A percentile compares a stretch with the other conserved stretches of the same genome.
Evolutionary conservation across 2,113 vertebrate species (phyloP).

Genomic region (Tylochromis polylepis): DNA sequence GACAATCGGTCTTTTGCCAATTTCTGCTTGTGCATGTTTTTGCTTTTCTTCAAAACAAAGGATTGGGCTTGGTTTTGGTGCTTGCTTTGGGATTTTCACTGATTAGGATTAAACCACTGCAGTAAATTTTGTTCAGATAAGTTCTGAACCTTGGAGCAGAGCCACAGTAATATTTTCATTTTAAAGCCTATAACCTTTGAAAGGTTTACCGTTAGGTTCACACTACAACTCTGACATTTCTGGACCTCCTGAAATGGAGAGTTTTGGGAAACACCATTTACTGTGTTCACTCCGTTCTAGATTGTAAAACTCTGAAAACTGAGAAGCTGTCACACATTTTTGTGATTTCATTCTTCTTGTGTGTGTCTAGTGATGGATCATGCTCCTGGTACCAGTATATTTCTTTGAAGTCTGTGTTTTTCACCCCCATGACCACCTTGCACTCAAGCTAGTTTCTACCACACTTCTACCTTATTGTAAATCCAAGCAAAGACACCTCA

Average conservation of each 20-base stretch:
- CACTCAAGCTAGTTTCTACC: background rate
- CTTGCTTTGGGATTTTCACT: background rate
- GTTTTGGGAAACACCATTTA: background rate
- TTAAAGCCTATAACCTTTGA: background rate
- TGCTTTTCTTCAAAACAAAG: background rate
- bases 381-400: background rate
- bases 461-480: background rate
- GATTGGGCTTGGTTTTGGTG: fast-evolving
- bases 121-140: background rate
- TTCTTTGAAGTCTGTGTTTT: background rate
- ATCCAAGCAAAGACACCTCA: background rate
- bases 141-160: background rate
- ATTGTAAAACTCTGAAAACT: background rate
- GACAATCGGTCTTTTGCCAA: background rate
- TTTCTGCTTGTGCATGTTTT: background rate
- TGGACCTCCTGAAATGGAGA: background rate
- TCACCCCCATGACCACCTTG: background rate
- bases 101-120: background rate
- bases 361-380: background rate
- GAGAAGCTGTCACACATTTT: background rate
- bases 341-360: background rate
- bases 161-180: background rate
- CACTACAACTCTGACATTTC: background rate
- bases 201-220: background rate
- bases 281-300: fast-evolving